A percentile compares a stretch with the other conserved stretches of the same genome.
phyloP scores from a whole-genome alignment of 2,113 vertebrate genomes.

The Lucifuga dentata region DNA sequence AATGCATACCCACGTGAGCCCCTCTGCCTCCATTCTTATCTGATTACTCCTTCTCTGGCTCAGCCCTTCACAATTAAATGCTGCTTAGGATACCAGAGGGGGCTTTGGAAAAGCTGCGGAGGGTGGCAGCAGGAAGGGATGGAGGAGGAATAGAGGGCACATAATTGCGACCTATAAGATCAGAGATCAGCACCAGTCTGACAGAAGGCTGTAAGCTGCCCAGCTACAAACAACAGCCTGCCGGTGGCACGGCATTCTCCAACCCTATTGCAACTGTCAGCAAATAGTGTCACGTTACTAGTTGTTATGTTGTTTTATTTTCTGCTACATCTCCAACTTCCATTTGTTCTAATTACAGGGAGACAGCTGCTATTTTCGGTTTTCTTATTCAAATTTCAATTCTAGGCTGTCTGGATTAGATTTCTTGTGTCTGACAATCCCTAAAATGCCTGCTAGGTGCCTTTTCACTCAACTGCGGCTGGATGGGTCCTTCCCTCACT shows the following conservation, averaged over 20 bases:
- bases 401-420: constrained; percentile 65
- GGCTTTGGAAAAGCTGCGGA: constrained; percentile 50
- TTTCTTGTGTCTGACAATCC: constrained; percentile 70
- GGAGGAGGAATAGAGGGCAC: constrained; percentile 46
- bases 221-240: constrained; percentile 59
- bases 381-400: constrained; percentile 58
- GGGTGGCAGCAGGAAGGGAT: constrained; percentile 57
- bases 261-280: constrained; percentile 65
- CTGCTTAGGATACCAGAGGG: constrained; percentile 75
- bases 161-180: constrained; percentile 72
- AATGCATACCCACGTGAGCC: constrained; percentile 70
- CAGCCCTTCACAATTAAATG: constrained; percentile 81
- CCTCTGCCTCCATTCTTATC: constrained; percentile 72
- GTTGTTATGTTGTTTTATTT: constrained; percentile 63
- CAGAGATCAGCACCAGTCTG: constrained; percentile 62
- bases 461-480: constrained; percentile 62
- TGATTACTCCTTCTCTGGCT: constrained; percentile 80
- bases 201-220: constrained; percentile 71
- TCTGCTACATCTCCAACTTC: constrained; percentile 63
- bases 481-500: constrained; percentile 63
- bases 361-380: constrained; percentile 71
- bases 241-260: constrained; percentile 40
- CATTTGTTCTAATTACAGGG: constrained; percentile 76
- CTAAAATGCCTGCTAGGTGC: constrained; percentile 70
- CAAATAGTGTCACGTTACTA: constrained; percentile 64